Evolutionary conservation across 2,113 vertebrate species (phyloP), one percentile per base, ranked within the genome.

Genomic region (Acrocephalus arundinaceus): DNA sequence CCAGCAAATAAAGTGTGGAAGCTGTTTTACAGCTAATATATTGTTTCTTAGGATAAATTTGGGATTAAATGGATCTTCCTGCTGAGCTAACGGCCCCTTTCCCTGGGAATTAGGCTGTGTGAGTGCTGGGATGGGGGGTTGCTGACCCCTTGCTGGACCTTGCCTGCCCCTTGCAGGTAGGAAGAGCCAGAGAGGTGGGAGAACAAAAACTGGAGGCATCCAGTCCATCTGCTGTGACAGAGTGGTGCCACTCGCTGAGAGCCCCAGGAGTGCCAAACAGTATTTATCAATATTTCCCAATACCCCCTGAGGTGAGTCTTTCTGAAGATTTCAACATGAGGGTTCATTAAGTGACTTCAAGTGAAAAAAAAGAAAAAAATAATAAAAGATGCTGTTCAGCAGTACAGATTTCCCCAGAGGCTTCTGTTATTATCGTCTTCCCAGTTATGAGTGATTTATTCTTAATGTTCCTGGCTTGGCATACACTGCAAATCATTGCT

Each of bases 241-340:
- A 4, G 37, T 33, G 7, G 49, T 90, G 68, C 84, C 45, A 8
- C 91, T 77, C 20, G 2, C 91, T 58, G 88, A 83, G 90, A 74
- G 49, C 74, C 63, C 70, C 91, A 28, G 48, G 62, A 87, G 80
- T 72, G 80, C 78, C 83, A 71, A 92, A 49, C 21, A 6, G 66
- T 93, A 37, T 97, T 93, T 96, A 66, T 87, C 96, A 97, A 78
- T 95, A 85, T 97, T 97, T 96, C 74, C 88, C 80, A 66, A 58
- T 81, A 61, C 80, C 67, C 79, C 86, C 80, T 35, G 51, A 92
- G 85, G 90, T 81, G 86, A 81, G 61, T 18, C 78, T 95, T 92
- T 89, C 85, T 71, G 63, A 93, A 89, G 94, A 92, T 90, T 95
- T 93, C 91, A 72, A 27, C 85, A 78, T 10, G 57, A 97, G 88